Evolutionary conservation across 2,888 invertebrate genomes (phyloP).

Genomic region (Drosophila formosana): DNA sequence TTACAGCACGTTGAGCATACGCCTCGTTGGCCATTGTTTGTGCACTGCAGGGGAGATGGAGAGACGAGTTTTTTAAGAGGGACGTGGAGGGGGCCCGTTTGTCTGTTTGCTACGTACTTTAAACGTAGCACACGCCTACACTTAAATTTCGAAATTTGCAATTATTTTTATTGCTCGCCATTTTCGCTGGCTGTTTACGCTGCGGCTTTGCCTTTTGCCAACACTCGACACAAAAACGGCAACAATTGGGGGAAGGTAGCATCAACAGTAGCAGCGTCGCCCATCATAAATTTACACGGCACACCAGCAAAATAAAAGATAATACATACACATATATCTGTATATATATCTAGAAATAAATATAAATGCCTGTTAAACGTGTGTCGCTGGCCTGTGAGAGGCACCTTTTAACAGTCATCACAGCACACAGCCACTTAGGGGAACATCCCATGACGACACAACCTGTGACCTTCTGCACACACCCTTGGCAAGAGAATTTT

Average conservation of each 20-base stretch:
- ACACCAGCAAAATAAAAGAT: constrained; percentile 28
- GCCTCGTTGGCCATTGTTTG: constrained; percentile 75
- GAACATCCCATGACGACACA: constrained; percentile 1
- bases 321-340: constrained; percentile 27
- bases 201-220: constrained; percentile 50
- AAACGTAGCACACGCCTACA: constrained; percentile 72
- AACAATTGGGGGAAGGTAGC: background rate
- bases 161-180: constrained; percentile 80
- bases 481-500: background rate
- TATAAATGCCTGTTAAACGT: constrained; percentile 61
- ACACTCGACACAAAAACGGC: constrained; percentile 31
- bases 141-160: constrained; percentile 81
- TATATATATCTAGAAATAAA: constrained; percentile 47
- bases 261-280: constrained; percentile 20
- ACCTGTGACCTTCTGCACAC: constrained; percentile 1
- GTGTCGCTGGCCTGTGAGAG: constrained; percentile 15
- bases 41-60: constrained; percentile 18
- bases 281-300: constrained; percentile 69
- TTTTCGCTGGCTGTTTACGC: constrained; percentile 68
- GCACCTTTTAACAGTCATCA: constrained; percentile 11
- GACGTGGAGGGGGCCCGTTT: background rate
- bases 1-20: constrained; percentile 75
- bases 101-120: constrained; percentile 56
- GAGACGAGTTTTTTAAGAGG: no score
- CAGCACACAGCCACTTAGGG: background rate